Percentiles rank a stretch among this genome's conserved stretches.
Evolutionary conservation across 1,140 invertebrate species (phyloP).

Genomic region (Meloidogyne floridensis): DNA sequence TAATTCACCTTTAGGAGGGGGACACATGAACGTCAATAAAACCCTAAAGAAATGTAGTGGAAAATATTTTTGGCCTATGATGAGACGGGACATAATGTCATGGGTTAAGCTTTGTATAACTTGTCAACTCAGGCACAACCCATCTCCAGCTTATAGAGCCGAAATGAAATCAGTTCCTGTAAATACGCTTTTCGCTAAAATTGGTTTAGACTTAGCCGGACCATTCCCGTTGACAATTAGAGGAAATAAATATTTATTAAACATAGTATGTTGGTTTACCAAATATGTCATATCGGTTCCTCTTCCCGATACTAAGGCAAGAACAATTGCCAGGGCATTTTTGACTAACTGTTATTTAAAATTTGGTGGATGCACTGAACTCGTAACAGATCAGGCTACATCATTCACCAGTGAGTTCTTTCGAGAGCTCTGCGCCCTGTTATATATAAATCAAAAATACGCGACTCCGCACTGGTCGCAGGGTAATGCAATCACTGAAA

Average conservation of each 20-base stretch:
- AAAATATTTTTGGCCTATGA: conserved; percentile 23
- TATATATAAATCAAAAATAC: conserved; percentile 22
- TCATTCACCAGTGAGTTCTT: conserved; percentile 21
- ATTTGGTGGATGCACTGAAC: conserved; percentile 18
- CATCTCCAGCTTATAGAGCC: conserved; percentile 9
- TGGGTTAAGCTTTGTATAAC: conserved; percentile 17
- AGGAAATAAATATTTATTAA: conserved; percentile 25
- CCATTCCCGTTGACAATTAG: conserved; percentile 17
- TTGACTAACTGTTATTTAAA: conserved; percentile 21
- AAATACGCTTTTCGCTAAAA: conserved; percentile 17
- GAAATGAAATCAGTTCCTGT: conserved; percentile 6
- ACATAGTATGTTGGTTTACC: conserved; percentile 29
- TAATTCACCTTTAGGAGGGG: conserved; percentile 14
- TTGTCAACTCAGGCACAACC: conserved; percentile 23
- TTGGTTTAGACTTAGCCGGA: conserved; percentile 12
- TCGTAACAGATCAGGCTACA: conserved; percentile 25
- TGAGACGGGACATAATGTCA: background rate
- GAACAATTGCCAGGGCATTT: conserved; percentile 22
- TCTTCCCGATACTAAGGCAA: conserved; percentile 12
- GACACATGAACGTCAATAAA: conserved; percentile 18
- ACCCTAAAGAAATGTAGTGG: conserved; percentile 23
- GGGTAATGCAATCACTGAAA: conserved; percentile 14
- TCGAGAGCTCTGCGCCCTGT: conserved; percentile 12
- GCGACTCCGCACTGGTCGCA: conserved; percentile 13
- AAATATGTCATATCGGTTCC: conserved; percentile 31